phyloP scores from a whole-genome alignment of 1,140 invertebrate species.

The Rhynchophorus ferrugineus region DNA sequence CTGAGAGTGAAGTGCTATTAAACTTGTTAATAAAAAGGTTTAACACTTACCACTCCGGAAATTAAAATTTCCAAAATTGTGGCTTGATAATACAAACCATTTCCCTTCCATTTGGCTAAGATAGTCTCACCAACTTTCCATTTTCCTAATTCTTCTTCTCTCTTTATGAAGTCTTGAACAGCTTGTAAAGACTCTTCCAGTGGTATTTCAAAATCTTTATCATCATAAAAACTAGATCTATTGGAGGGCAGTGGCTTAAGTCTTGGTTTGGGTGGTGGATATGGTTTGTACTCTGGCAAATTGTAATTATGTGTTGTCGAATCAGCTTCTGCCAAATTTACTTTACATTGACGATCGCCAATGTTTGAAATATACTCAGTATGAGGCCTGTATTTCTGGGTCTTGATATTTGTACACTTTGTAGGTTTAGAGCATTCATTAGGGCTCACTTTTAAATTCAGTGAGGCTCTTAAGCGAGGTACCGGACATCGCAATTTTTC shows the following conservation, averaged over 20 bases:
- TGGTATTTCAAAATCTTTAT: constrained; percentile 19
- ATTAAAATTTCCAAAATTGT: constrained; percentile 9
- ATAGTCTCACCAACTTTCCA: constrained; percentile 10
- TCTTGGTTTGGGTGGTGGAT: background rate
- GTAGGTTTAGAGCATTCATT: background rate
- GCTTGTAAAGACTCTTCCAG: constrained; percentile 13
- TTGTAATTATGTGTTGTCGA: background rate
- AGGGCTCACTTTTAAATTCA: constrained; percentile 7
- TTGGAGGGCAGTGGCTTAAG: constrained; percentile 2
- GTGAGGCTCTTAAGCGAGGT: constrained; percentile 9
- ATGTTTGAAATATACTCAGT: too few species aligned
- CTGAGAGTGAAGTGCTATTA: constrained; percentile 5
- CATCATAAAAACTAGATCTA: constrained; percentile 4
- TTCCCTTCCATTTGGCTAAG: constrained; percentile 16
- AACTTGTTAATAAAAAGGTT: background rate
- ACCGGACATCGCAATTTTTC: constrained; percentile 6
- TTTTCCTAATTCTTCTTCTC: constrained; percentile 11
- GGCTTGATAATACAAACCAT: constrained; percentile 14
- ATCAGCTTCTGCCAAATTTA: too few species aligned
- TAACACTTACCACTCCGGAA: constrained; percentile 9
- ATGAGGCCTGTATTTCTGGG: too few species aligned
- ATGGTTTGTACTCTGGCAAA: constrained; percentile 7
- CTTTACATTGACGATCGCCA: too few species aligned
- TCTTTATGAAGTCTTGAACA: constrained; percentile 14
- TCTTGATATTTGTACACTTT: too few species aligned